phyloP scores from a whole-genome alignment of 2,113 vertebrate genomes.

The Picathartes gymnocephalus region DNA sequence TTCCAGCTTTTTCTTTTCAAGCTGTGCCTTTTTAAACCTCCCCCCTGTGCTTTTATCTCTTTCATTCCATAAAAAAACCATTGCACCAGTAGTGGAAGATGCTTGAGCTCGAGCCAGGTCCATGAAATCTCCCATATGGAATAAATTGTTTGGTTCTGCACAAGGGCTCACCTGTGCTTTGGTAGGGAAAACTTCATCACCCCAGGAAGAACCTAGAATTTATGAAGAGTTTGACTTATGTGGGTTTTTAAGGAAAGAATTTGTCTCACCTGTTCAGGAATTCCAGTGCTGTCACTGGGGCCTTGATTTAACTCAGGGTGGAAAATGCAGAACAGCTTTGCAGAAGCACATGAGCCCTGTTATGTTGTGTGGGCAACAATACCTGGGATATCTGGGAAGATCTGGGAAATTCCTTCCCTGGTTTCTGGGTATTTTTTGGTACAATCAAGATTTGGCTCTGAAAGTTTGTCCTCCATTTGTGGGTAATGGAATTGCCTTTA shows the following conservation, averaged over 20 bases:
- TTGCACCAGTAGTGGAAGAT: background rate
- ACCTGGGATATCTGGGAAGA: background rate
- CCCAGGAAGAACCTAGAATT: background rate
- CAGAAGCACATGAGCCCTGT: background rate
- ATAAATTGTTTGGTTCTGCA: background rate
- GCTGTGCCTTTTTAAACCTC: background rate
- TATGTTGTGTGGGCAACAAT: background rate
- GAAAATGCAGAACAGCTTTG: background rate
- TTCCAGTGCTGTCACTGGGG: background rate
- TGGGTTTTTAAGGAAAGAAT: background rate
- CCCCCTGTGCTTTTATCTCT: background rate
- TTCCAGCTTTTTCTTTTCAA: background rate
- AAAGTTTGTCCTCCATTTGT: background rate
- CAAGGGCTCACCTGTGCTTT: background rate
- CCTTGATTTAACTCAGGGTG: background rate
- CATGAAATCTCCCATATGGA: background rate
- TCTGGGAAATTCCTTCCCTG: background rate
- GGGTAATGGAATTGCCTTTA: background rate
- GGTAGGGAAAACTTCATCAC: background rate
- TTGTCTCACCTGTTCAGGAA: background rate
- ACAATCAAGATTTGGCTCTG: background rate
- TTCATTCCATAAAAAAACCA: background rate
- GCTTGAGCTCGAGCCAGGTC: background rate
- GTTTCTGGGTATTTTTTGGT: accelerated
- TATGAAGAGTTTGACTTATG: background rate